Evolutionary conservation across 2,113 vertebrate genomes (phyloP), one percentile per base, ranked within the genome.

Genomic region (Clarias batrachus): DNA sequence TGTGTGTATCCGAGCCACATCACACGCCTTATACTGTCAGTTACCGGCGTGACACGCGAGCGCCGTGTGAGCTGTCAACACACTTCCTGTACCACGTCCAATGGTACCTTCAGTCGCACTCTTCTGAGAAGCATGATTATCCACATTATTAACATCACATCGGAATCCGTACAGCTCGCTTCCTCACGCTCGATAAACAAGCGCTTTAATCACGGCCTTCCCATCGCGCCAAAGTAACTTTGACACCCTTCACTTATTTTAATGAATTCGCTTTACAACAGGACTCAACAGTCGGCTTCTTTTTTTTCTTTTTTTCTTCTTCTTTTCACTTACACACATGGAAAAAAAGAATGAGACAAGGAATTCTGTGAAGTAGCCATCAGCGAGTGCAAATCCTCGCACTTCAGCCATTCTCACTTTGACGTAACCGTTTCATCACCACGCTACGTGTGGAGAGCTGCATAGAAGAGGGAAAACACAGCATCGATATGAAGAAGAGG

Each of bases 11-110:
- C 6, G 84, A 65, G 86, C 91, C 85, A 88, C 83, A 78, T 93
- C 91, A 92, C 85, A 93, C 91, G 90, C 80, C 91, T 88, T 88
- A 90, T 90, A 92, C 89, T 92, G 88, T 94, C 90, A 93, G 89
- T 91, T 81, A 89, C 85, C 79, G 89, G 87, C 91, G 73, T 90
- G 91, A 91, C 91, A 92, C 89, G 82, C 86, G 60, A 89, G 88
- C 30, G 65, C 91, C 87, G 91, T 93, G 93, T 91, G 91, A 95
- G 92, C 93, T 95, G 93, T 95, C 93, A 94, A 88, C 90, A 85
- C 87, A 84, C 89, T 85, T 86, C 52, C 78, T 81, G 78, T 62
- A 25, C 78, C 78, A 62, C 78, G 62, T 81, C 57, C 65, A 73
- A 73, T 37, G 48, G 65, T 87, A 87, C 76, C 83, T 62, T 63